phyloP scores from a whole-genome alignment of 2,888 invertebrate genomes.

The Nebria salina region DNA sequence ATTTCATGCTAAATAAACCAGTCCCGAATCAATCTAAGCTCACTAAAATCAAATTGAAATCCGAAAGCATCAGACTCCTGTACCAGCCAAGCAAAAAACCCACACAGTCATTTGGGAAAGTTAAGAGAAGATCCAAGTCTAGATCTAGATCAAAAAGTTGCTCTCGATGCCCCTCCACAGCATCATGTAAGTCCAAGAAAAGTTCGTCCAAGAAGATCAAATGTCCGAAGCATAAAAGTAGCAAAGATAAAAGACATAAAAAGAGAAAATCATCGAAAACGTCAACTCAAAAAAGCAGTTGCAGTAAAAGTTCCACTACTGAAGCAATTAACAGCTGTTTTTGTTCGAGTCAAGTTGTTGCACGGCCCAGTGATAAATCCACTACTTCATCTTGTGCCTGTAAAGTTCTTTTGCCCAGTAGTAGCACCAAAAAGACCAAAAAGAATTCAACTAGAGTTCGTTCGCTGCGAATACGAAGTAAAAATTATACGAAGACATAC shows the following conservation, averaged over 20 bases:
- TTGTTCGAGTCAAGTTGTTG: too few relatives aligned
- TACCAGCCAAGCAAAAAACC: neutral
- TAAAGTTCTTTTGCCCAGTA: neutral
- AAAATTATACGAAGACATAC: neutral
- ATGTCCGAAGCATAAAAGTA: neutral
- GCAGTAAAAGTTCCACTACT: too few relatives aligned
- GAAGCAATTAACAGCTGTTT: too few relatives aligned
- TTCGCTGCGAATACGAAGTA: neutral
- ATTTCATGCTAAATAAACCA: slow-evolving; percentile 34
- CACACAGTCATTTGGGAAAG: neutral
- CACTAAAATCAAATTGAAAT: neutral
- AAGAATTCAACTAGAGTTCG: neutral
- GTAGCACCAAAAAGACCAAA: neutral
- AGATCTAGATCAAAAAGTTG: neutral
- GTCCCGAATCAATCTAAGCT: neutral
- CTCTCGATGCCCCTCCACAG: neutral
- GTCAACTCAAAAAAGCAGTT: too few relatives aligned
- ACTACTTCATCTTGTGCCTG: neutral
- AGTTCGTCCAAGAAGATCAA: neutral
- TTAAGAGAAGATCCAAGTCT: neutral
- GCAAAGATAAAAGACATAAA: neutral
- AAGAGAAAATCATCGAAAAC: too few relatives aligned
- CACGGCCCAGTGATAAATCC: neutral
- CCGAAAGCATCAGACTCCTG: neutral
- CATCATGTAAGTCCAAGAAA: neutral